phyloP scores from a whole-genome alignment of 2,888 invertebrate species.

The Folsomia candida region DNA sequence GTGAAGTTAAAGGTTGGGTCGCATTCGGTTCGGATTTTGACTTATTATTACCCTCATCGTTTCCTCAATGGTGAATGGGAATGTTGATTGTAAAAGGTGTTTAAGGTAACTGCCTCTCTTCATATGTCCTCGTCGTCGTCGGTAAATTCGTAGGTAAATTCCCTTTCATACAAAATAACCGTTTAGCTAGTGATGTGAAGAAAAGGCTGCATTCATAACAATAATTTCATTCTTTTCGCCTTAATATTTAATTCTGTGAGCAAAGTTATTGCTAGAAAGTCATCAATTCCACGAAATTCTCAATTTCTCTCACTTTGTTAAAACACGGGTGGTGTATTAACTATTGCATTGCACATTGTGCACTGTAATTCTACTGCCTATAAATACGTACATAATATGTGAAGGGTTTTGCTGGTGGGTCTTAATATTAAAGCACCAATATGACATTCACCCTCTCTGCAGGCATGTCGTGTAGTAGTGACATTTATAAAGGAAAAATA shows the following conservation, averaged over 20 bases:
- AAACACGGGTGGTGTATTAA: not conserved
- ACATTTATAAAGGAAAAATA: not conserved
- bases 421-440: no score
- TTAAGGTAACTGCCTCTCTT: not conserved
- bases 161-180: not conserved
- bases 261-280: not conserved
- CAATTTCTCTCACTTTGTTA: not conserved
- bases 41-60: slow-evolving; percentile 2
- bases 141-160: no score
- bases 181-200: not conserved
- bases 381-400: no score
- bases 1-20: slow-evolving; percentile 1
- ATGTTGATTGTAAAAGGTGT: not conserved
- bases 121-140: no score
- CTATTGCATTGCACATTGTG: not conserved
- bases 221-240: no score
- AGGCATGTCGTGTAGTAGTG: no score
- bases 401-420: no score
- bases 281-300: not conserved
- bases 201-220: no score
- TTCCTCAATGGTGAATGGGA: not conserved
- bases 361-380: no score
- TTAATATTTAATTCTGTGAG: not conserved
- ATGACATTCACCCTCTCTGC: not conserved
- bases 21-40: slow-evolving; percentile 6